Evolutionary conservation across 2,113 vertebrate species (phyloP).

Genomic region (Phalacrocorax brasilianus): DNA sequence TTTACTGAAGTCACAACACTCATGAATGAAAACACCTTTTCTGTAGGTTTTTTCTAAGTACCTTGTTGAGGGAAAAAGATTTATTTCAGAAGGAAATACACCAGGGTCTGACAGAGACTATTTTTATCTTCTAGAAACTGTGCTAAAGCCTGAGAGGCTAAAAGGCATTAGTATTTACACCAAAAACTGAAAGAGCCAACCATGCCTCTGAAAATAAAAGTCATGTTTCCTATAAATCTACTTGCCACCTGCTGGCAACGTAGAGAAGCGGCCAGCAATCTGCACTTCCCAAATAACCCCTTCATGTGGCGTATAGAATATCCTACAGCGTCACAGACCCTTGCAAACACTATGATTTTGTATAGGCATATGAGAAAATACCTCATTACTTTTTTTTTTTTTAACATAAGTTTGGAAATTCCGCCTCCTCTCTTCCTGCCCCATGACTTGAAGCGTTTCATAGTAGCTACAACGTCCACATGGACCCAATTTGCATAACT

Average conservation of each 20-base stretch:
- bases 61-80: background rate
- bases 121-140: background rate
- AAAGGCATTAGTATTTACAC: background rate
- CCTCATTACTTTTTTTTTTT: background rate
- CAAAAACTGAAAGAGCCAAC: background rate
- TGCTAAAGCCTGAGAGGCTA: background rate
- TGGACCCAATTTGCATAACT: fast-evolving
- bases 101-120: background rate
- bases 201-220: background rate
- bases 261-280: background rate
- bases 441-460: background rate
- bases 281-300: background rate
- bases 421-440: background rate
- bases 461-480: background rate
- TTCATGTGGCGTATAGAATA: fast-evolving
- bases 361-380: background rate
- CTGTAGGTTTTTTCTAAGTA: background rate
- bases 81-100: background rate
- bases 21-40: background rate
- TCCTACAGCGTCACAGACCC: background rate
- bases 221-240: background rate
- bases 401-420: background rate
- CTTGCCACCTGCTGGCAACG: background rate
- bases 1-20: background rate
- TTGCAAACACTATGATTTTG: background rate